Percentiles rank a stretch among this genome's conserved stretches.
These are phyloP conservation scores for Carabus problematicus DNA, from an alignment of 2,888 invertebrate species.

Conservation along the genomic window DNA sequence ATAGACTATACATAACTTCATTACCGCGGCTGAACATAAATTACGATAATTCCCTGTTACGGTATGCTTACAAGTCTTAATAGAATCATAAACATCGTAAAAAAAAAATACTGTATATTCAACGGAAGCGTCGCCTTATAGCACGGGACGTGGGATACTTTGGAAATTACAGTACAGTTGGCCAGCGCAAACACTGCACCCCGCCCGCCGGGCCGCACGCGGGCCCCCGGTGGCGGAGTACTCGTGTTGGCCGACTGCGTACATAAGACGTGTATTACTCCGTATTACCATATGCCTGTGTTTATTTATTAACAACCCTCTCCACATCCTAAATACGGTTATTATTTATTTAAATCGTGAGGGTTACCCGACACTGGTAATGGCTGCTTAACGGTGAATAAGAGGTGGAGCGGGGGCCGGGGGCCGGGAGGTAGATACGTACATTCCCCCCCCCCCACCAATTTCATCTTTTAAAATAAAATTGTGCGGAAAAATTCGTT, in stretches of 20 bases:
- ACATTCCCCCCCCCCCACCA: no score
- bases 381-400: conserved; percentile 32
- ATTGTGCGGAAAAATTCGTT: background rate
- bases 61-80: conserved; percentile 54
- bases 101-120: conserved; percentile 42
- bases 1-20: conserved; percentile 54
- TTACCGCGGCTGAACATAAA: conserved; percentile 55
- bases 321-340: conserved; percentile 55
- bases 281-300: conserved; percentile 47
- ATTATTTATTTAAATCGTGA: conserved; percentile 56
- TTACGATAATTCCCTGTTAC: conserved; percentile 55
- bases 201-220: background rate
- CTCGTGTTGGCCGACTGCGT: conserved; percentile 41
- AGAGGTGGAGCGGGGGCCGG: background rate
- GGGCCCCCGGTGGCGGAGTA: no score
- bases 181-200: background rate
- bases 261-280: conserved; percentile 47
- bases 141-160: conserved; percentile 22
- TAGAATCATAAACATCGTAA: conserved; percentile 55
- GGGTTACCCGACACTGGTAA: conserved; percentile 48
- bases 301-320: conserved; percentile 52
- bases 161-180: conserved; percentile 30
- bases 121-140: background rate
- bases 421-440: background rate
- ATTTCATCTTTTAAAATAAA: conserved; percentile 10